phyloP scores from a whole-genome alignment of 2,888 invertebrate genomes.

The Latheticus oryzae region DNA sequence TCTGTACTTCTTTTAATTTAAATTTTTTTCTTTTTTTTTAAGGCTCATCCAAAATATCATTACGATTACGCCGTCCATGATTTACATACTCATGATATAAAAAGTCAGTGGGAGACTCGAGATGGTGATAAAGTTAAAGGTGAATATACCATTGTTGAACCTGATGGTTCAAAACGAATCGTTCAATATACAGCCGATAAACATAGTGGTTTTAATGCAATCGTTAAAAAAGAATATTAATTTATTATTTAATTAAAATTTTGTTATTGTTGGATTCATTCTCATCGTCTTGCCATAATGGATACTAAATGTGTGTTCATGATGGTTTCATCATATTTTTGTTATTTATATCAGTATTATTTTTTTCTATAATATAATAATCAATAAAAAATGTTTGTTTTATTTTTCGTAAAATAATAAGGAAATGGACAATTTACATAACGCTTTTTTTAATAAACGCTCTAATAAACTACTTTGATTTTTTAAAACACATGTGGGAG shows the following conservation, averaged over 20 bases:
- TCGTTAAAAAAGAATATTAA: conserved; percentile 59
- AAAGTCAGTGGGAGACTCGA: conserved; percentile 65
- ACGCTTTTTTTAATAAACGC: conserved; percentile 13
- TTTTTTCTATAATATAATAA: too few species aligned
- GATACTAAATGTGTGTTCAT: conserved; percentile 52
- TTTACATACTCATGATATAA: conserved; percentile 66
- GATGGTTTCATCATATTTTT: conserved; percentile 39
- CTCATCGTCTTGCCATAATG: conserved; percentile 39
- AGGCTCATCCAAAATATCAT: conserved; percentile 65
- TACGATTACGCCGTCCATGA: conserved; percentile 66
- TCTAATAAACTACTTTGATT: conserved; percentile 13
- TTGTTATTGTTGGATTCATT: conserved; percentile 28
- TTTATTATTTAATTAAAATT: conserved; percentile 35
- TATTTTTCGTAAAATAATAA: conserved; percentile 16
- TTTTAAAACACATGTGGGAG: conserved; percentile 24
- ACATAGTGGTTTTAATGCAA: conserved; percentile 62
- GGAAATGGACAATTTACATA: conserved; percentile 12
- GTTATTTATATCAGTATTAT: too few species aligned
- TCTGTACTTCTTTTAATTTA: conserved; percentile 9
- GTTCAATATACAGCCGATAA: conserved; percentile 64
- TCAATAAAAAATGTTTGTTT: conserved; percentile 32
- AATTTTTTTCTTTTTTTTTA: conserved; percentile 43
- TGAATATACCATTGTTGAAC: conserved; percentile 63
- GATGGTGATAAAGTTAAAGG: conserved; percentile 66
- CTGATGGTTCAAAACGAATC: conserved; percentile 62